phyloP scores from a whole-genome alignment of 2,888 invertebrate genomes.

The Ochropleura leucogaster region DNA sequence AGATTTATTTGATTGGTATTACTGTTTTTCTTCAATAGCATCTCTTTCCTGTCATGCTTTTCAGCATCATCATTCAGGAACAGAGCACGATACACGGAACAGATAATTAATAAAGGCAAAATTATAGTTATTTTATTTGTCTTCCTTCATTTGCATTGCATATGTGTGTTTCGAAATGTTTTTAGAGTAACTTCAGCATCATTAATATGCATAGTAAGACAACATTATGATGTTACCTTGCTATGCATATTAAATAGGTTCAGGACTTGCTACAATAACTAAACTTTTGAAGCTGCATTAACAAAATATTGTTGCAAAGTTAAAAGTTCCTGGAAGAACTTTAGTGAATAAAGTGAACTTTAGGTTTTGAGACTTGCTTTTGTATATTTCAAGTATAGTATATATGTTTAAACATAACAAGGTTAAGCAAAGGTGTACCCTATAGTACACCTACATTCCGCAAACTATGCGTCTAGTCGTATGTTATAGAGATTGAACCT shows the following conservation, averaged over 20 bases:
- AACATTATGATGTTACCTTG: conserved; percentile 41
- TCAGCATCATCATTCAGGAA: neutral
- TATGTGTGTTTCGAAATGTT: conserved; percentile 16
- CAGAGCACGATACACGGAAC: neutral
- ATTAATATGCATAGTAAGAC: conserved; percentile 52
- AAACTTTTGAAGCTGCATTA: conserved; percentile 29
- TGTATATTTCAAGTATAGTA: neutral
- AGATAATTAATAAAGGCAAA: neutral
- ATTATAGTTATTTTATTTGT: neutral
- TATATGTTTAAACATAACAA: neutral
- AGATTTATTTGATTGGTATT: neutral
- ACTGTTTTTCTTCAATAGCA: neutral
- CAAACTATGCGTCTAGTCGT: neutral
- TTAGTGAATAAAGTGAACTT: neutral
- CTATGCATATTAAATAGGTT: conserved; percentile 47
- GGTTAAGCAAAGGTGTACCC: too few species aligned
- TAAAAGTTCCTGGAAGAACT: conserved; percentile 10
- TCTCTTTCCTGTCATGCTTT: neutral
- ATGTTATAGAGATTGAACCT: neutral
- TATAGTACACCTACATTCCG: too few species aligned
- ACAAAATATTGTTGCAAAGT: conserved; percentile 29
- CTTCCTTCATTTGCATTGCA: neutral
- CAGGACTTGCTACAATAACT: conserved; percentile 30
- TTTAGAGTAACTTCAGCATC: conserved; percentile 15
- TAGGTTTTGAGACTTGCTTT: neutral